phyloP scores from a whole-genome alignment of 2,113 vertebrate species.

The Rhinogobius similis region DNA sequence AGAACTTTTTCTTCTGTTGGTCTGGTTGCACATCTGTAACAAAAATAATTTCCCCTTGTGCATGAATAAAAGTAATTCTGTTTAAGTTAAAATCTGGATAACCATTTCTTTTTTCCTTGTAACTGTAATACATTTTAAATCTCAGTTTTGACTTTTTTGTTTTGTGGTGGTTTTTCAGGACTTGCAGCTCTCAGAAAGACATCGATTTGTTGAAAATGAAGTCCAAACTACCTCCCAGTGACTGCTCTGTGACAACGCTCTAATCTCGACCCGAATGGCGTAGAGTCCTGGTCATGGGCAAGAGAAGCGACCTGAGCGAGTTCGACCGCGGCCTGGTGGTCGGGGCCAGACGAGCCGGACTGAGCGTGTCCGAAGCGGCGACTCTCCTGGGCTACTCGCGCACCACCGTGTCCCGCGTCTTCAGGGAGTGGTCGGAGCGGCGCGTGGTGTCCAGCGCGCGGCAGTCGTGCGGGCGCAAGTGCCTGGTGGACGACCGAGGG shows the following conservation, averaged over 20 bases:
- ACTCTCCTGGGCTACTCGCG: not conserved
- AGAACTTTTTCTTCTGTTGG: too few species aligned
- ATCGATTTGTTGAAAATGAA: too few species aligned
- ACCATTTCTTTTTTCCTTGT: too few species aligned
- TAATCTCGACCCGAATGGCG: too few species aligned
- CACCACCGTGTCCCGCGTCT: not conserved
- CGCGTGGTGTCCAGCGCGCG: not conserved
- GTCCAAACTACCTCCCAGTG: not conserved
- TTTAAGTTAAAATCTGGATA: too few species aligned
- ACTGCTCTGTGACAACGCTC: not conserved
- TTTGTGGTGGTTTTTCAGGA: too few species aligned
- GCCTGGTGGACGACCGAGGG: not conserved
- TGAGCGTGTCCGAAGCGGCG: not conserved
- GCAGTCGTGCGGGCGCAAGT: not conserved
- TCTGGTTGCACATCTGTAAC: too few species aligned
- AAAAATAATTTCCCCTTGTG: too few species aligned
- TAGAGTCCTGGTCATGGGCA: not conserved
- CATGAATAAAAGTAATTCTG: too few species aligned
- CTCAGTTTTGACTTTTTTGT: too few species aligned
- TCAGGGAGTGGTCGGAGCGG: not conserved
- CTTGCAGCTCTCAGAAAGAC: too few species aligned
- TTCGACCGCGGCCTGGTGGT: not conserved
- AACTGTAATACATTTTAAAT: too few species aligned
- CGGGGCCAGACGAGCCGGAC: not conserved
- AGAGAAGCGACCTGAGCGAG: slow-evolving; percentile 1